Evolutionary conservation across 2,888 invertebrate species (phyloP).

Genomic region (Patella depressa): DNA sequence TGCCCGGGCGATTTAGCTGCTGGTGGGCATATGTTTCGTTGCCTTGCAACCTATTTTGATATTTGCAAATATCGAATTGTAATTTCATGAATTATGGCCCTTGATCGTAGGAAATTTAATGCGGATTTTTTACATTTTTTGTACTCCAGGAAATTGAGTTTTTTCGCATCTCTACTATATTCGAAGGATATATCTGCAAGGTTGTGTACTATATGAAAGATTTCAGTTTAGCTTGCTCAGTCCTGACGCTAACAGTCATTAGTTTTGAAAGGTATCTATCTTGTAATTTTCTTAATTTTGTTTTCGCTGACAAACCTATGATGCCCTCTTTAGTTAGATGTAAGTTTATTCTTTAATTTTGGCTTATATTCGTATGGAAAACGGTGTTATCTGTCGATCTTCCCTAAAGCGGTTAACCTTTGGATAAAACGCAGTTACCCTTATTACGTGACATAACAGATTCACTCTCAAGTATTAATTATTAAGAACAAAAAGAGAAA

Average conservation of each 20-base stretch:
- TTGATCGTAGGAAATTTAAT: too few species aligned
- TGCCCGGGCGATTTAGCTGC: too few species aligned
- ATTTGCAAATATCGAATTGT: too few species aligned
- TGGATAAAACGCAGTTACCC: too few species aligned
- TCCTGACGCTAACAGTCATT: conserved; percentile 42
- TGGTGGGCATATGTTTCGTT: too few species aligned
- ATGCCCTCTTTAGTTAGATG: neutral
- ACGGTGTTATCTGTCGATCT: neutral
- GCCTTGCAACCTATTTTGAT: too few species aligned
- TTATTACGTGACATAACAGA: too few species aligned
- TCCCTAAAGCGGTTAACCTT: too few species aligned
- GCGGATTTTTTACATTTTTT: neutral
- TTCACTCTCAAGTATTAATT: too few species aligned
- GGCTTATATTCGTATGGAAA: neutral
- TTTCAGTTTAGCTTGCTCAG: conserved; percentile 36
- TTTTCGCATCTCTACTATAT: conserved; percentile 33
- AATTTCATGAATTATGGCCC: too few species aligned
- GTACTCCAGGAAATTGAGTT: conserved; percentile 35
- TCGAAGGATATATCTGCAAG: conserved; percentile 36
- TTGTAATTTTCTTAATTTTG: neutral
- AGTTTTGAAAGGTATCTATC: conserved; percentile 42
- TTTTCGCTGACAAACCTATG: neutral
- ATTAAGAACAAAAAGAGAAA: too few species aligned
- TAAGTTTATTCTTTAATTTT: neutral
- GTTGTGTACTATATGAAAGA: conserved; percentile 41